Percentiles rank a stretch among this genome's conserved stretches.
Evolutionary conservation across 2,888 invertebrate species (phyloP).

Genomic region (Dryobota labecula): DNA sequence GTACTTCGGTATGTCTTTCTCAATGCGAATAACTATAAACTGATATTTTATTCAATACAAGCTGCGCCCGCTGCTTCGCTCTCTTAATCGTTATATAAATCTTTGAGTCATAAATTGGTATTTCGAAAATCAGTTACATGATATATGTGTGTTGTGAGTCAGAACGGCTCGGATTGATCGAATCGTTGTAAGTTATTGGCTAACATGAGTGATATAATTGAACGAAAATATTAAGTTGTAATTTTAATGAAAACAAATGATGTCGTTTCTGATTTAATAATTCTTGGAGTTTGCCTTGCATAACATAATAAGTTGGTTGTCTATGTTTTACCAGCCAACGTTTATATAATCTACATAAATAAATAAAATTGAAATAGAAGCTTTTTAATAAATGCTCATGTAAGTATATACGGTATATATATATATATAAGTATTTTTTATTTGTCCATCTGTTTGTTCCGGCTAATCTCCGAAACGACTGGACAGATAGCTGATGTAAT

Average conservation of each 20-base stretch:
- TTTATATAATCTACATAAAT: too few relatives aligned
- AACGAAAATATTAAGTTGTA: slow-evolving; percentile 23
- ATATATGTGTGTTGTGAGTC: slow-evolving; percentile 35
- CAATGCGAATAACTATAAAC: slow-evolving; percentile 74
- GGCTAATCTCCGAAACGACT: too few relatives aligned
- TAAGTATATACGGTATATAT: too few relatives aligned
- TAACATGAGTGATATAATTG: slow-evolving; percentile 35
- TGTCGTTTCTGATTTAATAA: slow-evolving; percentile 28
- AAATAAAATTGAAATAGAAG: too few relatives aligned
- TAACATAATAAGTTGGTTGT: neutral
- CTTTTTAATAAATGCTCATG: too few relatives aligned
- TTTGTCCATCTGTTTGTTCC: too few relatives aligned
- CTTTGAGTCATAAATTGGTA: slow-evolving; percentile 52
- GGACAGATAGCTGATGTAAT: too few relatives aligned
- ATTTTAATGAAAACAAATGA: slow-evolving; percentile 36
- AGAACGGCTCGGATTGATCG: slow-evolving; percentile 43
- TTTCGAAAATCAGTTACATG: slow-evolving; percentile 54
- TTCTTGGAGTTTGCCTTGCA: neutral
- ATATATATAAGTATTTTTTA: too few relatives aligned
- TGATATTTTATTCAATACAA: slow-evolving; percentile 66
- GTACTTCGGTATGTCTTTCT: slow-evolving; percentile 74
- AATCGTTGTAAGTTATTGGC: slow-evolving; percentile 22
- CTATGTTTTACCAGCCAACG: neutral
- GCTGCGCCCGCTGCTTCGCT: slow-evolving; percentile 40
- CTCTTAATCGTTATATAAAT: slow-evolving; percentile 43